Evolutionary conservation across 1,140 invertebrate species (phyloP).

Genomic region (Leptinotarsa lineolata): DNA sequence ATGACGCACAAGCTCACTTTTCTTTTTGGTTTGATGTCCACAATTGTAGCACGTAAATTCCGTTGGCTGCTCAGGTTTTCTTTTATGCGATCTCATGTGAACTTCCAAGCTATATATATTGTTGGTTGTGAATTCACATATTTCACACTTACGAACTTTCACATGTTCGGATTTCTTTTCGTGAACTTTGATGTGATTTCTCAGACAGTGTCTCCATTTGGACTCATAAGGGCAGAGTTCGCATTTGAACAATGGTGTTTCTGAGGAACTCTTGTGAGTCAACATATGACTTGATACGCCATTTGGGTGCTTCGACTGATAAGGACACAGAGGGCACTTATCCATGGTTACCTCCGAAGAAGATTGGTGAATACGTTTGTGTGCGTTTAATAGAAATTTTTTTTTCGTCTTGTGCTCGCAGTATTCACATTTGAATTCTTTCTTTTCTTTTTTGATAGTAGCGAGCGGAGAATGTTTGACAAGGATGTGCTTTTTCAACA

Average conservation of each 20-base stretch:
- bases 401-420: background rate
- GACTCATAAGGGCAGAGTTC: background rate
- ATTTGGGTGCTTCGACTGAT: background rate
- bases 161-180: background rate
- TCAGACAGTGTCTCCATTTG: background rate
- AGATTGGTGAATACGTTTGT: background rate
- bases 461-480: background rate
- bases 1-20: background rate
- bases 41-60: background rate
- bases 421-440: background rate
- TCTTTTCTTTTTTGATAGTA: background rate
- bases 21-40: background rate
- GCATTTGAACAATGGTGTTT: background rate
- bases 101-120: background rate
- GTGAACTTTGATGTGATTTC: background rate
- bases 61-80: background rate
- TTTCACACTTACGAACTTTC: background rate
- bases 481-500: background rate
- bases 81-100: background rate
- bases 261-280: background rate
- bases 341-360: background rate
- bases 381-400: background rate
- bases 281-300: background rate
- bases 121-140: background rate
- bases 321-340: background rate